Evolutionary conservation across 2,113 vertebrate species (phyloP), one percentile per base, ranked within the genome.

Genomic region (Bostrychus sinensis): DNA sequence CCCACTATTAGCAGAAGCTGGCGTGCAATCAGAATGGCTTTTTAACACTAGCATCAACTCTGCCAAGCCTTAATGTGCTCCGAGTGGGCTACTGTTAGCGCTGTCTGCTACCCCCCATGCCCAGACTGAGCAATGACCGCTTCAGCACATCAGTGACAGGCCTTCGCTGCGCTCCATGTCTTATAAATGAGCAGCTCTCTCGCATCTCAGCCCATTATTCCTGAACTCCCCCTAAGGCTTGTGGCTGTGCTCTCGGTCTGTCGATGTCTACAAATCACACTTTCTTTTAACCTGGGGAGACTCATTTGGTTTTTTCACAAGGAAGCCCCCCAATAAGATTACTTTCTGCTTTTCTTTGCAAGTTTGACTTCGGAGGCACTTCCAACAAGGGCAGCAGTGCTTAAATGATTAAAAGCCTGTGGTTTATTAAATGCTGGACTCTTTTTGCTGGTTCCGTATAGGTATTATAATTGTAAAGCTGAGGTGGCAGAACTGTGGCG

Each of bases 41-140:
- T 77, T 75, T 79, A 85, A 75, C 78, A 57, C 43, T 57, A 70
- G 72, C 71, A 57, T 28, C 22, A 5, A 14, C 19, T 54, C 74
- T 84, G 86, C 82, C 83, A 77, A 69, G 72, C 48, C 16, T 62
- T 83, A 80, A 81, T 77, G 26, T 11, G 36, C 73, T 81, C 67
- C 53, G 48, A 66, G 60, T 50, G 13, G 62, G 50, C 64, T 7
- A 55, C 46, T 41, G 23, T 54, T 62, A 54, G 53, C 45, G 22
- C 37, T 46, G 59, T 67, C 30, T 39, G 67, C 28, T 4, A 50
- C 58, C 1, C n/a, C 16, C 46, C 66, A 23, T 38, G 28, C 17
- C 76, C 63, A 69, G 67, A 59, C 34, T 57, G 62, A 82, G 62
- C 56, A 53, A 56, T 63, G 59, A 36, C 57, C 42, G 39, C 50